Evolutionary conservation across 1,140 invertebrate genomes (phyloP), one percentile per base, ranked within the genome.

Genomic region (Achroia grisella): DNA sequence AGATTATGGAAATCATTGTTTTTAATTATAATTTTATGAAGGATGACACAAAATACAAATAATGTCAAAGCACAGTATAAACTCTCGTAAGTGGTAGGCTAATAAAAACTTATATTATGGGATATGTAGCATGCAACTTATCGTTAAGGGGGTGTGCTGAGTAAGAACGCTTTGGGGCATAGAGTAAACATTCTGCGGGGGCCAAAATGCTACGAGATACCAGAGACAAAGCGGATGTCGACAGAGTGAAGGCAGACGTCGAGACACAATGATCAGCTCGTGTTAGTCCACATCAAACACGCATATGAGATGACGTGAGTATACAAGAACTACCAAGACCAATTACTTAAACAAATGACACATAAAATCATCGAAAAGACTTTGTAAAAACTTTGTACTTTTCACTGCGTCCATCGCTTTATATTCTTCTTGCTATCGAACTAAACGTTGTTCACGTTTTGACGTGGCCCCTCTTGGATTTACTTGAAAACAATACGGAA

Each of bases 201-300:
- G 50, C 47, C 66, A 69, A 73, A 75, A 78, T 70, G 67, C 72
- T 78, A 76, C 66, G 59, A 56, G 57, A 56, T 62, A 78, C 71
- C 68, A 82, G 56, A 72, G 64, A 70, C 49, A 73, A 77, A 80
- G 73, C 71, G 62, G 52, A 70, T 73, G 65, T 76, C 69, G 62
- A 75, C 53, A 72, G 53, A 61, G 69, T 71, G 66, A 71, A 66
- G 62, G 62, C 56, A 66, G 51, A 67, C 57, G 68, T 68, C 41
- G 45, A 58, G 46, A 55, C 41, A 52, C 41, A 58, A 63, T 48
- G 71, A 49, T 44, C 57, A 63, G 59, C 59, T 40, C 52, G 61
- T 75, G 77, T 84, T 81, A 84, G 71, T 79, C 55, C 71, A 79
- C 74, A 78, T 71, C 57, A 49, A 76, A 76, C 70, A 73, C 71